A percentile compares a stretch with the other conserved stretches of the same genome.
These are phyloP conservation scores for Myripristis murdjan DNA, from an alignment of 2,797 vertebrate genomes.

Conservation along the genomic window DNA sequence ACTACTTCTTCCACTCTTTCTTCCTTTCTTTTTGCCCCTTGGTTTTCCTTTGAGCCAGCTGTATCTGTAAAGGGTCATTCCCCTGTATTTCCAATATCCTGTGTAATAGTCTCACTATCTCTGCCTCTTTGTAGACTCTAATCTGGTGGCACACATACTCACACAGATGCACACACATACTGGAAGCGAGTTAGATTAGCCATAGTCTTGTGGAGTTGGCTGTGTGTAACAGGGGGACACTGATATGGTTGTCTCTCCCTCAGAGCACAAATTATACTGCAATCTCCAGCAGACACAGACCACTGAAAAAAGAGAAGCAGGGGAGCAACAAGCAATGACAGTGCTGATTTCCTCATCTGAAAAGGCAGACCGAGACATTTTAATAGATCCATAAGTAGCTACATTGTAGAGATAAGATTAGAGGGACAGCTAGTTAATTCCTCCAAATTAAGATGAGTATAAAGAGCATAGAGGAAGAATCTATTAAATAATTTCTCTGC, in stretches of 20 bases:
- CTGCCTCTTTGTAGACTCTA: not conserved
- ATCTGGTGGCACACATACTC: not conserved
- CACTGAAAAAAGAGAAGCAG: slow-evolving; percentile 17
- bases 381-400: slow-evolving; percentile 20
- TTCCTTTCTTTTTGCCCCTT: not conserved
- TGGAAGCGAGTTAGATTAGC: slow-evolving; percentile 13
- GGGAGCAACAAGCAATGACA: not conserved
- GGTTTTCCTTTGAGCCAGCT: not conserved
- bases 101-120: not conserved
- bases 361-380: slow-evolving; percentile 21
- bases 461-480: not conserved
- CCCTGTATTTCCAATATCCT: slow-evolving; percentile 11
- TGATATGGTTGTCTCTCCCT: slow-evolving; percentile 7
- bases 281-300: slow-evolving; percentile 4
- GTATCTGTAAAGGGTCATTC: not conserved
- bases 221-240: slow-evolving; percentile 4
- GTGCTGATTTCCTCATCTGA: slow-evolving; percentile 25
- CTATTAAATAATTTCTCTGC: slow-evolving; percentile 23
- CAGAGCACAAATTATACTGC: slow-evolving; percentile 36
- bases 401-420: slow-evolving; percentile 14
- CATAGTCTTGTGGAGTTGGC: not conserved
- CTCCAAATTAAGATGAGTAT: slow-evolving; percentile 5
- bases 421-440: slow-evolving; percentile 4
- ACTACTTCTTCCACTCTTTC: not conserved
- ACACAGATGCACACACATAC: slow-evolving; percentile 5